A percentile compares a stretch with the other conserved stretches of the same genome.
Conservation (phyloP, 53 echinoderm and acorn worm genomes). For the Patiria pectinifera region DNA sequence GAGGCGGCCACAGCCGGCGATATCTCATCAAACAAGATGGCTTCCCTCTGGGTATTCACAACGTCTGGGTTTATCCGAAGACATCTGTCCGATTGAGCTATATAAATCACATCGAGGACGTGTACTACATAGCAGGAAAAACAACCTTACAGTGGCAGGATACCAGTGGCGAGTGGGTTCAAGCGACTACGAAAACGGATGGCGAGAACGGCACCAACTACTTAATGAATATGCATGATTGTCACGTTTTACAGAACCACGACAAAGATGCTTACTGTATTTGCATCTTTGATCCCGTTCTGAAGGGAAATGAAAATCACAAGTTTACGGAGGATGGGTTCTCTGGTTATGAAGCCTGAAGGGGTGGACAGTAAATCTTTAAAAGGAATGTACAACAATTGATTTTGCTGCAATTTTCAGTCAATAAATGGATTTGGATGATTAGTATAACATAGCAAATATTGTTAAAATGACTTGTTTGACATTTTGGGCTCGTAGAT, state of each 20-base stretch:
- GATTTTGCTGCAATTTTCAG: too few relatives aligned
- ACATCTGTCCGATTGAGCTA: constrained; percentile 20
- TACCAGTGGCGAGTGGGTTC: constrained; percentile 29
- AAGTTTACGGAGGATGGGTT: constrained; percentile 7
- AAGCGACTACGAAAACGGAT: neutral
- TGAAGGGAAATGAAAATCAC: constrained; percentile 53
- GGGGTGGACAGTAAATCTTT: neutral
- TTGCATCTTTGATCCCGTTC: constrained; percentile 53
- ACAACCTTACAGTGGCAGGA: constrained; percentile 42
- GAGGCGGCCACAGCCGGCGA: constrained; percentile 47
- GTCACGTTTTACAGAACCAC: constrained; percentile 10
- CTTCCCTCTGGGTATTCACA: constrained; percentile 45
- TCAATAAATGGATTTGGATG: too few relatives aligned
- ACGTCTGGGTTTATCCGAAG: constrained; percentile 36
- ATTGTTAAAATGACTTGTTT: too few relatives aligned
- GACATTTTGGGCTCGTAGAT: too few relatives aligned
- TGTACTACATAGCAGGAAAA: constrained; percentile 38
- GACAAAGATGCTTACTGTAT: constrained; percentile 30
- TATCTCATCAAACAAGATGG: constrained; percentile 50
- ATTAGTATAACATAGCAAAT: too few relatives aligned
- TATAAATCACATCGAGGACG: constrained; percentile 38
- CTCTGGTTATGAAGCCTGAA: neutral
- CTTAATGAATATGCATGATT: constrained; percentile 35
- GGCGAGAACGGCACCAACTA: constrained; percentile 34
- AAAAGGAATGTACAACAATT: neutral